Conservation (phyloP, 64 coral and sea anemone genomes). For the Stylophora pistillata region DNA sequence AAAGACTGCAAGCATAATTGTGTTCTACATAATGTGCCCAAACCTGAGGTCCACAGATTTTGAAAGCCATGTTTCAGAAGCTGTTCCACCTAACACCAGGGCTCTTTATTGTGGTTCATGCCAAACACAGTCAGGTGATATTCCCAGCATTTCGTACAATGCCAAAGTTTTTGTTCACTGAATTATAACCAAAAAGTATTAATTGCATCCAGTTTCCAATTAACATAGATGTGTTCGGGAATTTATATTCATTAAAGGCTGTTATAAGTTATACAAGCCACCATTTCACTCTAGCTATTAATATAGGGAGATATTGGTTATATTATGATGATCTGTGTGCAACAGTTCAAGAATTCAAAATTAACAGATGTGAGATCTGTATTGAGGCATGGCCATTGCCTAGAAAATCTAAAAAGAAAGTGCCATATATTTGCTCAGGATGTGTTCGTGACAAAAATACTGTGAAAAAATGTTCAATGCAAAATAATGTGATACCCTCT, state of each 20-base stretch:
- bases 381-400: constrained; percentile 67
- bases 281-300: constrained; percentile 55
- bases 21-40: constrained; percentile 43
- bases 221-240: constrained; percentile 12
- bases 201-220: constrained; percentile 20
- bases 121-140: constrained; percentile 17
- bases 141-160: constrained; percentile 61
- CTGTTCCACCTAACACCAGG: constrained; percentile 33
- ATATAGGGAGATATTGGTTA: constrained; percentile 48
- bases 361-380: constrained; percentile 41
- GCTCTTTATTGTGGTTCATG: constrained; percentile 16
- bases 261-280: constrained; percentile 34
- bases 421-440: constrained; percentile 52
- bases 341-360: constrained; percentile 53
- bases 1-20: constrained; percentile 40
- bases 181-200: constrained; percentile 45
- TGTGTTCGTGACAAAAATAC: constrained; percentile 50
- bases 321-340: constrained; percentile 58
- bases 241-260: constrained; percentile 21
- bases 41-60: neutral
- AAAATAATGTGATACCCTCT: constrained; percentile 73
- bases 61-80: constrained; percentile 62
- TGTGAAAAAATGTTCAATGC: constrained; percentile 52
- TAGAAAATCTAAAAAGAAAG: constrained; percentile 12
- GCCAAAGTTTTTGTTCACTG: constrained; percentile 27